These are phyloP conservation scores for Eulemur rufifrons DNA, from an alignment of 2,113 vertebrate genomes.

Conservation along the genomic window DNA sequence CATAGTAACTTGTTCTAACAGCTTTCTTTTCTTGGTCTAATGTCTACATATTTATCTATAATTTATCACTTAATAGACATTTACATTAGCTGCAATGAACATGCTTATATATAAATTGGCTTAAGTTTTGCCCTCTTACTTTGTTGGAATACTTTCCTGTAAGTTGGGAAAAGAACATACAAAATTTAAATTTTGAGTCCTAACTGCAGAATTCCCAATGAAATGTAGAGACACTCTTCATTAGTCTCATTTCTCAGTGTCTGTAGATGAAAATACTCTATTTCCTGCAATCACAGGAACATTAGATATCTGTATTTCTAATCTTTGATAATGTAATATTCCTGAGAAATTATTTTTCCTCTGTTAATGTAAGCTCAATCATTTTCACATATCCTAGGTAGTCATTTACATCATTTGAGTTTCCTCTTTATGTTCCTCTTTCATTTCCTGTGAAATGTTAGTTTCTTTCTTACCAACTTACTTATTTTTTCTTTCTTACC, in stretches of 20 bases:
- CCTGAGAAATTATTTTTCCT: slow-evolving; percentile 14
- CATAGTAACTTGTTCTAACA: background rate
- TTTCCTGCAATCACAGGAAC: background rate
- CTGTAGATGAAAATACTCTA: background rate
- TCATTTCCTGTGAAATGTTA: slow-evolving; percentile 14
- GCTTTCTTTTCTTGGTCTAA: background rate
- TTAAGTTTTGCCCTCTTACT: background rate
- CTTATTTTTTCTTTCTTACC: background rate
- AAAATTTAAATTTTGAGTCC: background rate
- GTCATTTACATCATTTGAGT: slow-evolving; percentile 27
- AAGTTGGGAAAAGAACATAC: background rate
- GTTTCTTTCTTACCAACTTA: background rate
- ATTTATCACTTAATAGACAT: slow-evolving; percentile 11
- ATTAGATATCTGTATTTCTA: slow-evolving; percentile 9
- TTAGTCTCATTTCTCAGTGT: background rate
- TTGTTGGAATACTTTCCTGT: background rate
- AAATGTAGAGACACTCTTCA: background rate
- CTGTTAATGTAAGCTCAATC: slow-evolving; percentile 5
- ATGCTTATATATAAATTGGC: background rate
- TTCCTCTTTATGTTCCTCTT: slow-evolving; percentile 32
- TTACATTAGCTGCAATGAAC: background rate
- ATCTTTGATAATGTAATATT: background rate
- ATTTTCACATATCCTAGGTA: slow-evolving; percentile 8
- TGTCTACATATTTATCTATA: background rate
- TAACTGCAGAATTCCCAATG: background rate